Percentiles rank a stretch among this genome's conserved stretches.
phyloP scores from a whole-genome alignment of 1,140 invertebrate species.

The Cotesia glomerata region DNA sequence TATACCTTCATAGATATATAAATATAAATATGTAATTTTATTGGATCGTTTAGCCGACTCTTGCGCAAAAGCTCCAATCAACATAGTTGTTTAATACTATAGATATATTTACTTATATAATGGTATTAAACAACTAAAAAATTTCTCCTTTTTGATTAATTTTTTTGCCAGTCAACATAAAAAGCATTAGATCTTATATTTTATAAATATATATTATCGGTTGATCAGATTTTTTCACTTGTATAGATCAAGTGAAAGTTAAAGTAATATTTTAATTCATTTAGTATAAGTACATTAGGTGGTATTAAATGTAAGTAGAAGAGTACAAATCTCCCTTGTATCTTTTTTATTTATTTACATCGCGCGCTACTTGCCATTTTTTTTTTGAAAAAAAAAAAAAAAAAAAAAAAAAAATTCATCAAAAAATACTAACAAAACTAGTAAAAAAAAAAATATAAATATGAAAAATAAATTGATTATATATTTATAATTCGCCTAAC shows the following conservation, averaged over 20 bases:
- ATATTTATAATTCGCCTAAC: background rate
- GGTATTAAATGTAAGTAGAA: constrained; percentile 22
- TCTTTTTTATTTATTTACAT: constrained; percentile 8
- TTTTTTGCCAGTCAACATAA: constrained; percentile 20
- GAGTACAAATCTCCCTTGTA: constrained; percentile 25
- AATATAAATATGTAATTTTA: constrained; percentile 9
- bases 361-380: constrained; percentile 12
- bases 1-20: background rate
- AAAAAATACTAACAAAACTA: background rate
- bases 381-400: background rate
- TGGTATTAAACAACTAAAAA: too few relatives aligned
- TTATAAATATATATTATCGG: constrained; percentile 3
- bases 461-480: too few relatives aligned
- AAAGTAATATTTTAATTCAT: constrained; percentile 1
- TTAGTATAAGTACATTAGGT: background rate
- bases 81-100: constrained; percentile 1
- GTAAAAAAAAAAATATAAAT: too few relatives aligned
- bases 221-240: constrained; percentile 4
- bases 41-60: background rate
- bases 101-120: too few relatives aligned
- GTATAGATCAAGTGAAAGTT: background rate
- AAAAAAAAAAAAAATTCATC: background rate
- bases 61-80: background rate
- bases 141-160: background rate
- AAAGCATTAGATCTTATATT: constrained; percentile 1